Evolutionary conservation across 2,113 vertebrate species (phyloP).

Genomic region (Microtus ochrogaster): DNA sequence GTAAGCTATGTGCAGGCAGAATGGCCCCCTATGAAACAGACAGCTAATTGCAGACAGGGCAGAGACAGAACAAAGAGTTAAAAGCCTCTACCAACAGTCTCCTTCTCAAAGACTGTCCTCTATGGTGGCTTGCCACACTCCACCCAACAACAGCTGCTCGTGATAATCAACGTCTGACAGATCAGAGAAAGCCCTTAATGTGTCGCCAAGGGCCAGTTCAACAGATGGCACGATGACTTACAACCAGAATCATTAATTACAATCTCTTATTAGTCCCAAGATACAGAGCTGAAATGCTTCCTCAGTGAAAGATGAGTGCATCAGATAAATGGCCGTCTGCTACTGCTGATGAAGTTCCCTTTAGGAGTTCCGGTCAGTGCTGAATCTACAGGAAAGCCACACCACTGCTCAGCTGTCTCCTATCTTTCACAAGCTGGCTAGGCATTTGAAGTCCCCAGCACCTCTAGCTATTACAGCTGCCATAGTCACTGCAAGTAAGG

Average conservation of each 20-base stretch:
- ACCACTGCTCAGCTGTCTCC: background rate
- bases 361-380: constrained; percentile 49
- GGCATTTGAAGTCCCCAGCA: background rate
- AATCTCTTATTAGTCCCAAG: constrained; percentile 78
- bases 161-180: constrained; percentile 76
- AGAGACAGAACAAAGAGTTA: constrained; percentile 58
- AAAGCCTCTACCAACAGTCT: constrained; percentile 64
- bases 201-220: constrained; percentile 82
- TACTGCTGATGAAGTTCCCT: background rate
- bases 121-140: constrained; percentile 62
- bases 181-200: constrained; percentile 79
- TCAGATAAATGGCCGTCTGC: constrained; percentile 76
- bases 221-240: constrained; percentile 86
- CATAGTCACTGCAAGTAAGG: background rate
- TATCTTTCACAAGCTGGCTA: constrained; percentile 10
- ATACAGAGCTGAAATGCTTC: constrained; percentile 68
- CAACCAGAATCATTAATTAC: constrained; percentile 85
- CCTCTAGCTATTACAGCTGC: background rate
- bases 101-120: constrained; percentile 83
- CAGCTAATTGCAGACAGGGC: background rate
- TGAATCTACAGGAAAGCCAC: background rate
- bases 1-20: background rate
- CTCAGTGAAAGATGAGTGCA: constrained; percentile 68
- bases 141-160: constrained; percentile 83
- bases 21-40: background rate